Conservation (phyloP, 2,797 vertebrate species). For the Sebastes matsubarae region DNA sequence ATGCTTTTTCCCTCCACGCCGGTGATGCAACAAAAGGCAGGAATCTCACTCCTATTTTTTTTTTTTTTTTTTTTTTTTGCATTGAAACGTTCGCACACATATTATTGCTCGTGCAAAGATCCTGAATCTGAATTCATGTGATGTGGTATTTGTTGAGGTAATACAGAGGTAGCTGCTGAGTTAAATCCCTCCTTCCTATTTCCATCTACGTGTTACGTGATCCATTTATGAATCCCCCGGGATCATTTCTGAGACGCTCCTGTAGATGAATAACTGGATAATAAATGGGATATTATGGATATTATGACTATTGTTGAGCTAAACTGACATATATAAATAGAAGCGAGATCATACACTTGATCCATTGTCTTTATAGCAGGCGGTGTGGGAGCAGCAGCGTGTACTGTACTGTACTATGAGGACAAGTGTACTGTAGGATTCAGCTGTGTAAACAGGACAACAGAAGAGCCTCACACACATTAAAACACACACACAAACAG, state of each 20-base stretch:
- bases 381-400: conserved; percentile 9
- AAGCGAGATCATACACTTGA: conserved; percentile 5
- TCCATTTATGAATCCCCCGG: conserved; percentile 54
- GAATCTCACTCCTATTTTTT: conserved; percentile 19
- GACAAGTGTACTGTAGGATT: conserved; percentile 28
- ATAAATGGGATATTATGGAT: conserved; percentile 42
- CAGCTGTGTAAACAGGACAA: conserved; percentile 59
- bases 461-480: conserved; percentile 18
- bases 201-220: conserved; percentile 45
- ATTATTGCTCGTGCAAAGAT: conserved; percentile 9
- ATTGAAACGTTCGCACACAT: conserved; percentile 56
- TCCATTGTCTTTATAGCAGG: conserved; percentile 28
- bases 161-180: conserved; percentile 1
- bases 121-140: conserved; percentile 36
- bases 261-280: conserved; percentile 50
- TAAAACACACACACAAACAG: neutral
- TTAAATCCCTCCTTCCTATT: conserved; percentile 53
- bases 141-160: conserved; percentile 31
- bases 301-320: conserved; percentile 36
- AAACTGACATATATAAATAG: conserved; percentile 42
- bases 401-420: neutral
- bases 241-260: conserved; percentile 46
- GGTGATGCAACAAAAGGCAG: conserved; percentile 61
- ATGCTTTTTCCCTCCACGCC: conserved; percentile 40
- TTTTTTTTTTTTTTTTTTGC: conserved; percentile 4